Percentiles rank a stretch among this genome's conserved stretches.
Conservation (phyloP, 2,888 invertebrate genomes). For the Belgica antarctica region DNA sequence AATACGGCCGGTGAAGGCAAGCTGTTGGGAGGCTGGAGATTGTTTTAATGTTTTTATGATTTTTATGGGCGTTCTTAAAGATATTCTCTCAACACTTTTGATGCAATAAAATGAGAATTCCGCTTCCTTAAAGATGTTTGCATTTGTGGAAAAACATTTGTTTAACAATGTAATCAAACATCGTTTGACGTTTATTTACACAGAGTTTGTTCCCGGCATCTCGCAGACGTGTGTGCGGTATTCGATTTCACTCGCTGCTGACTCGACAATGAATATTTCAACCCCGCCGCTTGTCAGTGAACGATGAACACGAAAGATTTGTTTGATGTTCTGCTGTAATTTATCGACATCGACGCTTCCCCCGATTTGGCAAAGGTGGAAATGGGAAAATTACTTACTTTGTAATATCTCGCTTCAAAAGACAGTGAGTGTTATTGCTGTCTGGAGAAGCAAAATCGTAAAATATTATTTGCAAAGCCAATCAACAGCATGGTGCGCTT, state of each 20-base stretch:
- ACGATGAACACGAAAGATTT: background rate
- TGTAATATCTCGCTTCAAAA: background rate
- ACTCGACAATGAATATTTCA: conserved; percentile 11
- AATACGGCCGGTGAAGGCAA: background rate
- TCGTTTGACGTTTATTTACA: background rate
- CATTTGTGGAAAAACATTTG: conserved; percentile 17
- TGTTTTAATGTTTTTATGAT: conserved; percentile 25
- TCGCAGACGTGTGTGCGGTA: background rate
- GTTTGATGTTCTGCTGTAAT: conserved; percentile 22
- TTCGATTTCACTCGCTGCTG: background rate
- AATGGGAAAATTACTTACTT: no score
- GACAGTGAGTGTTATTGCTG: background rate
- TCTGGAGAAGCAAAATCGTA: no score
- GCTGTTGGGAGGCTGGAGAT: background rate
- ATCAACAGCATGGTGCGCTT: background rate
- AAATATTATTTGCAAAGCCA: conserved; percentile 9
- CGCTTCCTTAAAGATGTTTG: conserved; percentile 4
- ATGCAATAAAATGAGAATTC: background rate
- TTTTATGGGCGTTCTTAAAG: background rate
- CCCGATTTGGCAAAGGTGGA: background rate
- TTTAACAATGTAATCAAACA: conserved; percentile 19
- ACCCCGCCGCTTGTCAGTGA: background rate
- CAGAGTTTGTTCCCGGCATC: background rate
- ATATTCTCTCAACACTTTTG: conserved; percentile 4
- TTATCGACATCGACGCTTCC: background rate